A percentile compares a stretch with the other conserved stretches of the same genome.
These are phyloP conservation scores for Vulpes lagopus DNA, from an alignment of 2,113 vertebrate species.

Conservation along the genomic window DNA sequence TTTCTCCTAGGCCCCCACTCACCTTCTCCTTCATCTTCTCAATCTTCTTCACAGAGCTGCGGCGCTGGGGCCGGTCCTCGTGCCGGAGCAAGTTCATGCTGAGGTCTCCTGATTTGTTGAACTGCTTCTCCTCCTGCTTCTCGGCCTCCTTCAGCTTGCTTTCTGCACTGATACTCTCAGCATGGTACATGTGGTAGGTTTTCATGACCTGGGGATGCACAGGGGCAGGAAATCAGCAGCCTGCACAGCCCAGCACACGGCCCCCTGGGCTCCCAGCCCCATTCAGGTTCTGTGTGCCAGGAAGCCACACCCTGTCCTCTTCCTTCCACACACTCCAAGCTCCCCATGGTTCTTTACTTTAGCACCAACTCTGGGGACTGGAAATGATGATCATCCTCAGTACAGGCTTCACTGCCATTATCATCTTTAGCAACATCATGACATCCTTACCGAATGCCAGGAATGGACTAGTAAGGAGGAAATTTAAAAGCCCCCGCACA, in stretches of 20 bases:
- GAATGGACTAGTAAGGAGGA: background rate
- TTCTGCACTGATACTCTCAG: conserved; percentile 96
- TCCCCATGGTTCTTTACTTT: background rate
- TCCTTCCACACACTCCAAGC: background rate
- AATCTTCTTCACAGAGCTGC: conserved; percentile 98
- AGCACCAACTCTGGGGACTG: background rate
- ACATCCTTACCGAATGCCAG: background rate
- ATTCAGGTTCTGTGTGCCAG: background rate
- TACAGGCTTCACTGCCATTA: background rate
- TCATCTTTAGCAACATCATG: background rate
- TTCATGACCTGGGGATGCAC: conserved; percentile 95
- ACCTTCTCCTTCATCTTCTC: conserved; percentile 95
- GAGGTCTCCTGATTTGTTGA: conserved; percentile 95
- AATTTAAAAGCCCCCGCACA: background rate
- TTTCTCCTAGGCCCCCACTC: background rate
- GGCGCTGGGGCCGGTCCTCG: conserved; percentile 95
- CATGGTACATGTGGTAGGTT: conserved; percentile 99
- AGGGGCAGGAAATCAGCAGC: background rate
- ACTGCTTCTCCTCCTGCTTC: conserved; percentile 99
- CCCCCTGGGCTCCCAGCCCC: background rate
- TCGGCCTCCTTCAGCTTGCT: conserved; percentile 99
- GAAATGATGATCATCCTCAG: background rate
- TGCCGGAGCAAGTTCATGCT: conserved; percentile 93
- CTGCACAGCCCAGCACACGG: fast-evolving
- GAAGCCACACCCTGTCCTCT: background rate